Conservation (phyloP, 2,888 invertebrate genomes). For the Epicampocera succincta region DNA sequence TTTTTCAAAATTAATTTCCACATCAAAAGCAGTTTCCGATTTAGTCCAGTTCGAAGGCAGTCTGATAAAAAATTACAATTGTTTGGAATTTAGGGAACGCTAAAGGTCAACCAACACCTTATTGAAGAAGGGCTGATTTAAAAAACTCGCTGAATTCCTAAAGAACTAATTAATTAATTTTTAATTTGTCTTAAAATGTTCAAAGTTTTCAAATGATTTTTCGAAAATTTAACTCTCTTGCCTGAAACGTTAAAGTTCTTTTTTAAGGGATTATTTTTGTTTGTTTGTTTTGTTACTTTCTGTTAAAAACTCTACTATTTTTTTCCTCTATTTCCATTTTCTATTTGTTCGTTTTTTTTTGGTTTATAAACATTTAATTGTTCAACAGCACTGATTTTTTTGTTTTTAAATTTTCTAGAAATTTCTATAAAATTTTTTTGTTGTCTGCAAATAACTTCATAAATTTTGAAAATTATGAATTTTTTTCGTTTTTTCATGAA, state of each 20-base stretch:
- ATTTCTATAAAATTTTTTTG: constrained; percentile 67
- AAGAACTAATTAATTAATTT: too few relatives aligned
- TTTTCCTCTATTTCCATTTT: constrained; percentile 38
- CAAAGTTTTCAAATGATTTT: not conserved
- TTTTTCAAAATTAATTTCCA: too few relatives aligned
- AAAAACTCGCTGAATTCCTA: too few relatives aligned
- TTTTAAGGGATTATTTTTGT: constrained; percentile 18
- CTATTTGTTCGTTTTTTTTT: constrained; percentile 24
- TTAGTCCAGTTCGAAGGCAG: too few relatives aligned
- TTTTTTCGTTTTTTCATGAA: constrained; percentile 41
- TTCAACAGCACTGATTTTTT: constrained; percentile 69
- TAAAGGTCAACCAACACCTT: too few relatives aligned
- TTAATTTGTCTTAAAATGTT: not conserved
- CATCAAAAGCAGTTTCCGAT: too few relatives aligned
- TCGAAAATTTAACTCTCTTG: constrained; percentile 2
- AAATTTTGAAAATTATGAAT: constrained; percentile 56
- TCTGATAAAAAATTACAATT: too few relatives aligned
- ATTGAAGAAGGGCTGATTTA: too few relatives aligned
- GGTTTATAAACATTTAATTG: constrained; percentile 67
- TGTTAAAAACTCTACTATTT: constrained; percentile 60
- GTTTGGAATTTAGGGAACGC: too few relatives aligned
- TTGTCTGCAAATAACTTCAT: constrained; percentile 54
- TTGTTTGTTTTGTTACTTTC: constrained; percentile 27
- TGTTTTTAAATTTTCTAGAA: constrained; percentile 63
- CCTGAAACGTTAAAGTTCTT: not conserved